Conservation (phyloP, 2,797 vertebrate genomes). For the Craterocephalus amniculus region DNA sequence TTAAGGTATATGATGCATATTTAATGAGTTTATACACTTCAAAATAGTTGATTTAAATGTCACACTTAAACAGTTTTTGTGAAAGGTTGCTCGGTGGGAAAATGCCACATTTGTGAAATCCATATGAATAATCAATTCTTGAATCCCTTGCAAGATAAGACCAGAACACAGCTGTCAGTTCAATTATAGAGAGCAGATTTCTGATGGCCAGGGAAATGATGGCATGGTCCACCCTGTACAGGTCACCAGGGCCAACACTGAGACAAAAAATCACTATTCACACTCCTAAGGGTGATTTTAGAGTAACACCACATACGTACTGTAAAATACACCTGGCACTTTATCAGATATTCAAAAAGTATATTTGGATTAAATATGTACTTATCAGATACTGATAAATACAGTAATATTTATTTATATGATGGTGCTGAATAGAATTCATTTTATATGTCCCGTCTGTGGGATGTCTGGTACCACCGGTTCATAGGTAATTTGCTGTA, state of each 20-base stretch:
- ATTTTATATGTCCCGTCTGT: too few relatives aligned
- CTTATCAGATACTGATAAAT: not conserved
- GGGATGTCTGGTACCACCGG: too few relatives aligned
- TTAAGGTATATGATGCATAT: slow-evolving; percentile 33
- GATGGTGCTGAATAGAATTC: too few relatives aligned
- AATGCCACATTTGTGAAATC: slow-evolving; percentile 52
- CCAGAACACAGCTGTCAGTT: slow-evolving; percentile 14
- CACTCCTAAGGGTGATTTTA: too few relatives aligned
- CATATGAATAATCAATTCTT: slow-evolving; percentile 41
- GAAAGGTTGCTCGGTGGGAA: slow-evolving; percentile 27
- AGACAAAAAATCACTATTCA: too few relatives aligned
- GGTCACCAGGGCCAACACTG: too few relatives aligned
- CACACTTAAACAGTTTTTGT: slow-evolving; percentile 21
- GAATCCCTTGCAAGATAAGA: slow-evolving; percentile 21
- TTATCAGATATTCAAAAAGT: not conserved
- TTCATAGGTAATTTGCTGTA: not conserved
- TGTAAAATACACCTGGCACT: not conserved
- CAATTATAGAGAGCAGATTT: slow-evolving; percentile 20
- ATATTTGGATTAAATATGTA: too few relatives aligned
- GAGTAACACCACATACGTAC: not conserved
- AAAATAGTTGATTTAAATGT: slow-evolving; percentile 40
- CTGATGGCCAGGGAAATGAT: too few relatives aligned
- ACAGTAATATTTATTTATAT: not conserved
- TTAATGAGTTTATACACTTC: slow-evolving; percentile 22
- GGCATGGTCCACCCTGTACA: too few relatives aligned